phyloP scores from a whole-genome alignment of 2,888 invertebrate genomes.

The Nebria brevicollis region DNA sequence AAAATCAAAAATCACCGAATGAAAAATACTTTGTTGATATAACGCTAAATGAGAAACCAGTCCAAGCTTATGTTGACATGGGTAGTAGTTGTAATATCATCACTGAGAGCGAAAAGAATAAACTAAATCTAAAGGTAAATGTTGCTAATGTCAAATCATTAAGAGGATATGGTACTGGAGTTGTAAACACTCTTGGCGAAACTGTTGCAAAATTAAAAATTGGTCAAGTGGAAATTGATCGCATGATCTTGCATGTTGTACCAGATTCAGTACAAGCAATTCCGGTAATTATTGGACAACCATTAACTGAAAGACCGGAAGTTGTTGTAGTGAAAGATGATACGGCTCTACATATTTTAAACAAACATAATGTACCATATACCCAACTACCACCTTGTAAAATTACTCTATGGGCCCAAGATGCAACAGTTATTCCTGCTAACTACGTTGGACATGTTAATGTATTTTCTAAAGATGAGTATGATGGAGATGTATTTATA shows the following conservation, averaged over 20 bases:
- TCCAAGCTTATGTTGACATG: conserved; percentile 16
- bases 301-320: conserved; percentile 49
- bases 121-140: background rate
- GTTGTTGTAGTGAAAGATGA: conserved; percentile 47
- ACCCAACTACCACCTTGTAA: background rate
- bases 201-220: background rate
- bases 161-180: conserved; percentile 48
- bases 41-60: conserved; percentile 8
- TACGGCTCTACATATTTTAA: conserved; percentile 8
- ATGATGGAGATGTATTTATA: background rate
- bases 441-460: background rate
- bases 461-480: conserved; percentile 7
- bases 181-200: conserved; percentile 45
- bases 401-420: conserved; percentile 14
- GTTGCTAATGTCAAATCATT: conserved; percentile 9
- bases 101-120: background rate
- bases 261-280: conserved; percentile 47
- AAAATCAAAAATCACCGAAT: background rate
- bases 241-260: conserved; percentile 46
- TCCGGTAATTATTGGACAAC: conserved; percentile 49
- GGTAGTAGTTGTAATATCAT: conserved; percentile 24
- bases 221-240: conserved; percentile 19
- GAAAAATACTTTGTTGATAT: conserved; percentile 25
- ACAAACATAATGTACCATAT: background rate
- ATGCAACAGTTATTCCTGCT: conserved; percentile 14